Base-by-base conservation (phyloP, 2,797 vertebrate genomes). In the Acanthiza pusilla region DNA sequence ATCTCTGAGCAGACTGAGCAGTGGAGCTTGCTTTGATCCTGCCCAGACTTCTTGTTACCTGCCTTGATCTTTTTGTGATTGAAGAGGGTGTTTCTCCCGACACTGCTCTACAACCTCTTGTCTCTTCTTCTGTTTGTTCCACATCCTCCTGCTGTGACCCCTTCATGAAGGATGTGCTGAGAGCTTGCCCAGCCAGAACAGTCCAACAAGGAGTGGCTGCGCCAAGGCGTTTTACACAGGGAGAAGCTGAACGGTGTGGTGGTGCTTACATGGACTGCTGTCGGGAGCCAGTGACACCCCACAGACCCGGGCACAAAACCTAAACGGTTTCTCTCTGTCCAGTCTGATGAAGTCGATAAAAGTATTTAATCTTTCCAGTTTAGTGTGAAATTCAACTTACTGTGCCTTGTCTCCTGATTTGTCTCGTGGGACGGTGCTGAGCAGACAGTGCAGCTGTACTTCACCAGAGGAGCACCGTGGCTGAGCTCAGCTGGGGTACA, bases 211-310 rank as follows among this genome's bases (percentile, higher is more conserved):
- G 55, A 85, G 65, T 8, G 73, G 66, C 48, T 76, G 85, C 50
- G 60, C 20, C 29, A 4, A 18, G 32, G 36, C 2, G 0, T 36
- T 87, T 58, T 29, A 29, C 48, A 74, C 54, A 47, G 48, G 30
- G 32, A 60, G 54, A n/a, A 51, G 65, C 55, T 3, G 8, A 32
- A n/a, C 8, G 30, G 27, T 43, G 22, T 40, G 23, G 4, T 5
- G 14, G 2, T 38, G 40, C 36, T 42, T 65, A 10, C 0, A 0
- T 11, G 27, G 4, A 32, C 29, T 11, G 1, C 60, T 89, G 53
- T 11, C 1, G 2, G 65, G 67, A 89, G 57, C 40, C 47, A 58
- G 48, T 20, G 61, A 23, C 5, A 38, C 15, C 18, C 34, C 50
- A 43, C 20, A n/a, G 71, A 63, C 20, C 30, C 34, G 61, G 60